Percentiles rank a stretch among this genome's conserved stretches.
phyloP scores from a whole-genome alignment of 2,113 vertebrate genomes.

The Eubucco bourcierii region DNA sequence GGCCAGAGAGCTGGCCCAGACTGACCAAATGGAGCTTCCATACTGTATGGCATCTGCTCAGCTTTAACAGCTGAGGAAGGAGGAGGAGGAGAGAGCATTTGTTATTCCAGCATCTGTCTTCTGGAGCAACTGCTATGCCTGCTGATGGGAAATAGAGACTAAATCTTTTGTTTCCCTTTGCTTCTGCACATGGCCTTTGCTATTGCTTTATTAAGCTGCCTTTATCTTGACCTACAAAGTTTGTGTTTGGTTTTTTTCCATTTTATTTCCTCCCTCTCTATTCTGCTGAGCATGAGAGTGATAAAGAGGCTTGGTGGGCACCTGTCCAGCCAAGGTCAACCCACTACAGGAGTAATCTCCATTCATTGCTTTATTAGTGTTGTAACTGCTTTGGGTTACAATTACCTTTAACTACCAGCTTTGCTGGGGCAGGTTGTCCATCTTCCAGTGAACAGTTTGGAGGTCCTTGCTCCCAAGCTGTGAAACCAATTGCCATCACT shows the following conservation, averaged over 20 bases:
- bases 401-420: constrained; percentile 34
- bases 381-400: not conserved
- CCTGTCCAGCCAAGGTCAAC: too few species aligned
- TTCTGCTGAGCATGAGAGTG: not conserved
- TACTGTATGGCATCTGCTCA: not conserved
- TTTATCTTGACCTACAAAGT: not conserved
- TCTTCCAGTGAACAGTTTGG: not conserved
- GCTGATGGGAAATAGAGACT: not conserved
- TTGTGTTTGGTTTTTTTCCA: not conserved
- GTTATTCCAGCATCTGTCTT: not conserved
- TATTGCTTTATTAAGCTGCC: too few species aligned
- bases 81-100: not conserved
- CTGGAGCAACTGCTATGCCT: not conserved
- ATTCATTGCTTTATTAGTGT: not conserved
- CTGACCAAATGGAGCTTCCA: not conserved
- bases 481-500: not conserved
- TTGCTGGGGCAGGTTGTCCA: not conserved
- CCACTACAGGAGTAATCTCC: not conserved
- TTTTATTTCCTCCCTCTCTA: not conserved
- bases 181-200: too few species aligned
- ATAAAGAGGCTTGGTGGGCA: not conserved
- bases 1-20: not conserved
- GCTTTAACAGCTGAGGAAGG: not conserved
- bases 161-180: not conserved
- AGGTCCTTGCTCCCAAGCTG: not conserved